Percentiles rank a stretch among this genome's conserved stretches.
phyloP scores from a whole-genome alignment of 2,888 invertebrate species.

The Himalopsyche tibetana region DNA sequence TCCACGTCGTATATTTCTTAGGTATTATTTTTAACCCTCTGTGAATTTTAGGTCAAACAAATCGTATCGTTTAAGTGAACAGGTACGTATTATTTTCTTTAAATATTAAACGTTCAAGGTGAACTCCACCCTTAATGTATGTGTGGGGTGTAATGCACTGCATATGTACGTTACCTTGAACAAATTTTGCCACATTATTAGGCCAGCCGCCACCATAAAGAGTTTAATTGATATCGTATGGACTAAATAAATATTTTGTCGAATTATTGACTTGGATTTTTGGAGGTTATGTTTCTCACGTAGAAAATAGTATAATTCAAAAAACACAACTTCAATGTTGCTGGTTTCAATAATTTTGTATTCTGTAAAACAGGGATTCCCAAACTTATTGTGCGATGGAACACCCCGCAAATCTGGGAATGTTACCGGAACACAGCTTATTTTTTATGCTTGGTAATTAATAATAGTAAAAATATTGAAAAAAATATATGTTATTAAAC shows the following conservation, averaged over 20 bases:
- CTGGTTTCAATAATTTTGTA: no score
- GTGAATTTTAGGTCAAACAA: slow-evolving; percentile 4
- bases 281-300: background rate
- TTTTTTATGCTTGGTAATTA: no score
- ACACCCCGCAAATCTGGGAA: no score
- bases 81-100: background rate
- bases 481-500: no score
- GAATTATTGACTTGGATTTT: background rate
- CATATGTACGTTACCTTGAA: background rate
- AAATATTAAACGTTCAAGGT: slow-evolving; percentile 29
- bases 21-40: background rate
- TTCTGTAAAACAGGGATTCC: no score
- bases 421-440: no score
- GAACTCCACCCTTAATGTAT: background rate
- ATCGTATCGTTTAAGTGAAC: background rate
- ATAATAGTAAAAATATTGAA: no score
- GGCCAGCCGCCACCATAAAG: background rate
- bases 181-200: background rate
- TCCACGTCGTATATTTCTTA: background rate
- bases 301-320: no score
- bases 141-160: background rate
- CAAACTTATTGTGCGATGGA: no score
- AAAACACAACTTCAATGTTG: no score
- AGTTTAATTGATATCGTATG: slow-evolving; percentile 10
- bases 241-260: slow-evolving; percentile 15